Evolutionary conservation across 2,888 invertebrate genomes (phyloP), one percentile per base, ranked within the genome.

Genomic region (Rapana venosa): DNA sequence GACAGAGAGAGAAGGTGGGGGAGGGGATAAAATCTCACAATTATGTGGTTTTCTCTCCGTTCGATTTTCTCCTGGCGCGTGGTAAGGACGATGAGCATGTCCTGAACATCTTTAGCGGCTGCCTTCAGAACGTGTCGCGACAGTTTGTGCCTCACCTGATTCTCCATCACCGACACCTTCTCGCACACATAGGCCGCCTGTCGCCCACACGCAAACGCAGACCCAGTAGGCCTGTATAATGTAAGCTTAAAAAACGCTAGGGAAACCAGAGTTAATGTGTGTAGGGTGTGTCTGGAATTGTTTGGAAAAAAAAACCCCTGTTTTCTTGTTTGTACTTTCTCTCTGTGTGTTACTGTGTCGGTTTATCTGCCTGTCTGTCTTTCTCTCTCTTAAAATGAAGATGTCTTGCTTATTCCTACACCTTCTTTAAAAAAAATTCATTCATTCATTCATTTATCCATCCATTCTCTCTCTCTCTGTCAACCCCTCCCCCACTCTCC

Each of bases 151-250:
- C 79, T 79, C 22, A 58, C 87, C 56, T 88, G 58, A 20, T 88
- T 56, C 88, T 88, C 88, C 58, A 88, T 15, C 56, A 88, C 56
- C 11, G 79, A 79, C 35, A 88, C 88, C 22, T 30, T 88, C 88
- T 88, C 88, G 35, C 88, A 88, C 88, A 88, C 56, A 26, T 88
- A 88, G n/a, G 61, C 32, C 88, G 61, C 81, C 88, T 88, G 30
- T 20, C 74, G 30, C 74, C 11, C 26, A 77, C 74, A 77, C 74
- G 26, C n/a, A 30, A 32, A 56, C 36, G 26, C 81, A 35, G 32
- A 81, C 77, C 47, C 47, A 47, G 47, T 47, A 47, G 47, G 47
- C 47, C 47, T 47, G 47, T 47, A 47, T 8, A 47, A n/a, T n/a
- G n/a, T n/a, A n/a, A n/a, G n/a, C n/a, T n/a, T n/a, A n/a, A n/a